Evolutionary conservation across 1,140 invertebrate species (phyloP).

Genomic region (Olivierus martensii): DNA sequence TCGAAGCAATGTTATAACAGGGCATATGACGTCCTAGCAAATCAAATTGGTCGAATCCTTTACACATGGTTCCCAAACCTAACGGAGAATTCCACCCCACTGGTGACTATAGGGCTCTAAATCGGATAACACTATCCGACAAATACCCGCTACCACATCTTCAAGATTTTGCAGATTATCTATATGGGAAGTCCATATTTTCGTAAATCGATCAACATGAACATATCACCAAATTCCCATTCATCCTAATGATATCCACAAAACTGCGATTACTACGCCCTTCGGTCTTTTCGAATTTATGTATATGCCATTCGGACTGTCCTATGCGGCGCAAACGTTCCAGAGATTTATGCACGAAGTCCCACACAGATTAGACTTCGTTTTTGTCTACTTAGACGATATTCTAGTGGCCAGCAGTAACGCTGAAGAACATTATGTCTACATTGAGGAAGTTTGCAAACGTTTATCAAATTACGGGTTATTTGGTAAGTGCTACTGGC

Average conservation of each 20-base stretch:
- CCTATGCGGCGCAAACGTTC: too few species aligned
- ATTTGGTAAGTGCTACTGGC: too few species aligned
- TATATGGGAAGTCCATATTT: slow-evolving; percentile 4
- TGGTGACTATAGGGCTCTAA: slow-evolving; percentile 7
- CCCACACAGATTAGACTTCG: too few species aligned
- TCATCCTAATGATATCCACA: slow-evolving; percentile 6
- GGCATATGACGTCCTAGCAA: slow-evolving; percentile 17
- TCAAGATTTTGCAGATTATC: slow-evolving; percentile 6
- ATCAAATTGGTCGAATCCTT: slow-evolving; percentile 18
- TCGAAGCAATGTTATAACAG: slow-evolving; percentile 4
- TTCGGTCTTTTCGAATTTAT: too few species aligned
- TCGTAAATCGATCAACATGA: slow-evolving; percentile 1
- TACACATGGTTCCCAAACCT: slow-evolving; percentile 21
- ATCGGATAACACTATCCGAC: slow-evolving; percentile 4
- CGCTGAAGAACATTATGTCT: too few species aligned
- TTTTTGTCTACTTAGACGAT: too few species aligned
- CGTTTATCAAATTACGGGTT: too few species aligned
- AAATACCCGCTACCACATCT: slow-evolving; percentile 11
- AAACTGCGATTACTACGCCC: too few species aligned
- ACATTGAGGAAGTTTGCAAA: too few species aligned
- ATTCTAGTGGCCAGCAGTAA: too few species aligned
- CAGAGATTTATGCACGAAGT: too few species aligned
- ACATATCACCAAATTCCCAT: slow-evolving; percentile 10
- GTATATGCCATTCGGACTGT: too few species aligned
- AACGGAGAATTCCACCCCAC: slow-evolving; percentile 1